phyloP scores from a whole-genome alignment of 2,888 invertebrate genomes.

The Adela reaumurella region DNA sequence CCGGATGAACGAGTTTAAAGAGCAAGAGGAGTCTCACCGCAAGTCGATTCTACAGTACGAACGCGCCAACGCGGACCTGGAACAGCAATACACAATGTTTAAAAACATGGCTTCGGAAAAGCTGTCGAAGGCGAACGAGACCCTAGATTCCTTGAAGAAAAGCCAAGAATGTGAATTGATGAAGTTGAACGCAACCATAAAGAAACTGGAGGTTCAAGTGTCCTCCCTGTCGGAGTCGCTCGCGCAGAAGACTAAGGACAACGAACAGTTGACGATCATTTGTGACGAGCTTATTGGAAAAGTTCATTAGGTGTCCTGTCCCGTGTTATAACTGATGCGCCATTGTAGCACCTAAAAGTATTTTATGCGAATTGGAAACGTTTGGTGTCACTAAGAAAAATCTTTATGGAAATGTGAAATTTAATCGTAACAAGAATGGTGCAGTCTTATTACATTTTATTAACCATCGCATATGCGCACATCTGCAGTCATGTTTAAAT shows the following conservation, averaged over 20 bases:
- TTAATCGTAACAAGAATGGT: no score
- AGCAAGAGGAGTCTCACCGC: slow-evolving; percentile 64
- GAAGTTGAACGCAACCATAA: slow-evolving; percentile 78
- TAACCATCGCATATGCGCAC: no score
- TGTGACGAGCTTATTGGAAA: slow-evolving; percentile 86
- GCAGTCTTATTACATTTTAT: no score
- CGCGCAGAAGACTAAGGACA: slow-evolving; percentile 84
- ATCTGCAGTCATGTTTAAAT: no score
- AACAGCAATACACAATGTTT: slow-evolving; percentile 76
- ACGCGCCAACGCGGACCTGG: slow-evolving; percentile 66
- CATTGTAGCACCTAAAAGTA: no score
- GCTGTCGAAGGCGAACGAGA: slow-evolving; percentile 69
- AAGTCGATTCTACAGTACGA: slow-evolving; percentile 67
- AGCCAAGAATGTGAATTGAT: slow-evolving; percentile 74
- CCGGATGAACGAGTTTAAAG: slow-evolving; percentile 47
- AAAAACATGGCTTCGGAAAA: slow-evolving; percentile 83
- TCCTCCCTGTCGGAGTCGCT: slow-evolving; percentile 78
- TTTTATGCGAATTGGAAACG: no score
- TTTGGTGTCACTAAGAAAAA: no score
- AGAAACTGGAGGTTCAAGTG: slow-evolving; percentile 83
- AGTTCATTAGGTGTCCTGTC: slow-evolving; percentile 24
- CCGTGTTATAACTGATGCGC: no score
- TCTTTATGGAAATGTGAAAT: no score
- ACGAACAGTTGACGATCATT: slow-evolving; percentile 82
- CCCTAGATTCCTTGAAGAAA: slow-evolving; percentile 69